phyloP scores from a whole-genome alignment of 2,888 invertebrate species.

The Drosophila fungiperda region DNA sequence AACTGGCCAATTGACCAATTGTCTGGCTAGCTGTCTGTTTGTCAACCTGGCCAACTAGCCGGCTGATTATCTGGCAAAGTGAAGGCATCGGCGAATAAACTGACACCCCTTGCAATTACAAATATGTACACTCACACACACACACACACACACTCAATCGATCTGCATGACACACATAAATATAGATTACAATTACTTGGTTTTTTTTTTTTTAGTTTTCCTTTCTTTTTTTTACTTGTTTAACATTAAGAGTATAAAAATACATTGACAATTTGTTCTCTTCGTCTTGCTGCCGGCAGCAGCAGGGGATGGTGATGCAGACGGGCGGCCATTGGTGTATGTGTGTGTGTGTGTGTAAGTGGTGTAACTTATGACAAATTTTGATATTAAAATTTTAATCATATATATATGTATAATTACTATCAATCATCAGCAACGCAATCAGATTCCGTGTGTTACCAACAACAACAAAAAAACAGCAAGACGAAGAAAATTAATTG shows the following conservation, averaged over 20 bases:
- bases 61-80: constrained; percentile 25
- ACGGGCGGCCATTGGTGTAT: neutral
- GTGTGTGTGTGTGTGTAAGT: neutral
- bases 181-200: constrained; percentile 32
- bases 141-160: constrained; percentile 11
- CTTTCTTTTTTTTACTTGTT: constrained; percentile 25
- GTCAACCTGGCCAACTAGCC: neutral
- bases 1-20: constrained; percentile 29
- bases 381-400: neutral
- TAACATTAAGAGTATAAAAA: constrained; percentile 75
- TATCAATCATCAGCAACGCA: neutral
- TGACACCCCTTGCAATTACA: constrained; percentile 15
- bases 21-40: constrained; percentile 5
- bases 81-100: constrained; percentile 29
- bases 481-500: neutral
- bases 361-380: neutral
- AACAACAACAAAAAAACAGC: neutral
- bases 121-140: constrained; percentile 13
- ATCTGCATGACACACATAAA: constrained; percentile 19
- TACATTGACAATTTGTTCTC: constrained; percentile 55
- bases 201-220: constrained; percentile 10
- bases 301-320: constrained; percentile 1
- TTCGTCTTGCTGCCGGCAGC: constrained; percentile 42
- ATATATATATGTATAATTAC: neutral
- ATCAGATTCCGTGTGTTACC: neutral